Evolutionary conservation across 2,797 vertebrate genomes (phyloP).

Genomic region (Scomberomorus guttatus): DNA sequence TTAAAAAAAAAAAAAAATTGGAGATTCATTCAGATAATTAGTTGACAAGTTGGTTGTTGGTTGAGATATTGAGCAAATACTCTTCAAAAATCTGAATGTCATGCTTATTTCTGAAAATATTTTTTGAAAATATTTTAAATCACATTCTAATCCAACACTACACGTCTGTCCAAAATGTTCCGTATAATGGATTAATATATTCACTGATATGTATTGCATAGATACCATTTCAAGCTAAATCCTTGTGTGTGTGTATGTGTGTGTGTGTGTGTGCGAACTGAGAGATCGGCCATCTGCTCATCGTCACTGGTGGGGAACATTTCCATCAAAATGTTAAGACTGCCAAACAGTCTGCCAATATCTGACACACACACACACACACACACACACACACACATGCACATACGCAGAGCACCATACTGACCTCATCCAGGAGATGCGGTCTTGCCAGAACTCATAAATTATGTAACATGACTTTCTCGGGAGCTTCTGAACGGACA

Average conservation of each 20-base stretch:
- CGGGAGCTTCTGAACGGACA: conserved; percentile 92
- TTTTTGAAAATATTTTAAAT: neutral
- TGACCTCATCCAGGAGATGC: conserved; percentile 90
- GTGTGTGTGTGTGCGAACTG: conserved; percentile 32
- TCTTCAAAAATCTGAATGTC: neutral
- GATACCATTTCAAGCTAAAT: conserved; percentile 19
- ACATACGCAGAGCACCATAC: conserved; percentile 43
- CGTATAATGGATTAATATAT: conserved; percentile 14
- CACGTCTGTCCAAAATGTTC: conserved; percentile 8
- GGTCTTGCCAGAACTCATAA: conserved; percentile 90
- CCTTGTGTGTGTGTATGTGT: conserved; percentile 12
- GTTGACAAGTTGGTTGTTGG: neutral
- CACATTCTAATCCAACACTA: neutral
- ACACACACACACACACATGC: conserved; percentile 16
- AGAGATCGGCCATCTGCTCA: conserved; percentile 80
- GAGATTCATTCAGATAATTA: neutral
- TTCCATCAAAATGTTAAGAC: conserved; percentile 71
- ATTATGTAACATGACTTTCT: conserved; percentile 88
- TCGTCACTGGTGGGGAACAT: conserved; percentile 68
- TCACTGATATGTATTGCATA: conserved; percentile 21
- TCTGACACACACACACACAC: conserved; percentile 42
- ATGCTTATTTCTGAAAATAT: neutral
- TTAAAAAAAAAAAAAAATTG: too few relatives aligned
- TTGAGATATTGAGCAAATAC: neutral
- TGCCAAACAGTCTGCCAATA: conserved; percentile 72